Evolutionary conservation across 2,113 vertebrate genomes (phyloP).

Genomic region (Mesoclemmys tuberculata): DNA sequence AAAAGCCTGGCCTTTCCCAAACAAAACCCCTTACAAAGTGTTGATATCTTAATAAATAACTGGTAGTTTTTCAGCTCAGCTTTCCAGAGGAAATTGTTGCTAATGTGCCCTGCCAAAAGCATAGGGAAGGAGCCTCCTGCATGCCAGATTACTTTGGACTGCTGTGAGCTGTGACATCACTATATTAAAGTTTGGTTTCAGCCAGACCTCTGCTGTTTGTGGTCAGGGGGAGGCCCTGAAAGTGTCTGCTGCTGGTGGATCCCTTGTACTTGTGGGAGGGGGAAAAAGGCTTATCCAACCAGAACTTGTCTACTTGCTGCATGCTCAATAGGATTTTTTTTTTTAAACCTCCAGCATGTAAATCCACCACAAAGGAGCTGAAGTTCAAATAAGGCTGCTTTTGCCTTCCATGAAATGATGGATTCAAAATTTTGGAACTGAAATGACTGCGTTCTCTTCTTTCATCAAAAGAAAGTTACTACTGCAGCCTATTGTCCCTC

Average conservation of each 20-base stretch:
- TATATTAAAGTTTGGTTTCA: slow-evolving; percentile 56
- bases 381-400: slow-evolving; percentile 83
- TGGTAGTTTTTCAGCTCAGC: background rate
- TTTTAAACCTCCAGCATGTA: slow-evolving; percentile 76
- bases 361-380: slow-evolving; percentile 79
- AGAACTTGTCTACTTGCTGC: slow-evolving; percentile 76
- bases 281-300: slow-evolving; percentile 77
- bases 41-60: background rate
- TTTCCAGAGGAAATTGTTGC: background rate
- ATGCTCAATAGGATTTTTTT: slow-evolving; percentile 63
- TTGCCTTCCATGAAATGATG: slow-evolving; percentile 75
- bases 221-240: slow-evolving; percentile 69
- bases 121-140: slow-evolving; percentile 20
- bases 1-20: background rate
- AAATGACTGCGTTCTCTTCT: slow-evolving; percentile 64
- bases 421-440: slow-evolving; percentile 71
- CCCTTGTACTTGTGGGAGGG: slow-evolving; percentile 83
- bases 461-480: slow-evolving; percentile 63
- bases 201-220: slow-evolving; percentile 82
- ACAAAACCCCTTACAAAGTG: background rate
- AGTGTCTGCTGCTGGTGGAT: slow-evolving; percentile 80
- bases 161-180: slow-evolving; percentile 77
- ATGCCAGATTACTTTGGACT: slow-evolving; percentile 73
- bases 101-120: background rate
- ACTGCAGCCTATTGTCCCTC: slow-evolving; percentile 33